A percentile compares a stretch with the other conserved stretches of the same genome.
These are phyloP conservation scores for Drosophila ficusphila DNA, from an alignment of 1,140 invertebrate species.

Conservation along the genomic window DNA sequence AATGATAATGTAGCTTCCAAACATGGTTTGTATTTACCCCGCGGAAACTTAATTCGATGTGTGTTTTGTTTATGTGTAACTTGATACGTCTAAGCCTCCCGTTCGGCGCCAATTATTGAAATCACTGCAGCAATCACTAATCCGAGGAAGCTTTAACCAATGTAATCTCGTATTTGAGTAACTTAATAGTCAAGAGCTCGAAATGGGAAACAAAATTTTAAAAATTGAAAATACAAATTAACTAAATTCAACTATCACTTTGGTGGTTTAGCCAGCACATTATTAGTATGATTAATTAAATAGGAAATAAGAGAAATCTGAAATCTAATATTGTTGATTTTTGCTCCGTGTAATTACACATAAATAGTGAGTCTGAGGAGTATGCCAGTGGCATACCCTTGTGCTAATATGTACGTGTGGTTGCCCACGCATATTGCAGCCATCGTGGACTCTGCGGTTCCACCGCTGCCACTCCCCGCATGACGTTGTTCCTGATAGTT, in stretches of 20 bases:
- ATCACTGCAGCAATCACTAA: background rate
- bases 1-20: constrained; percentile 5
- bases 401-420: constrained; percentile 50
- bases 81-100: too few species aligned
- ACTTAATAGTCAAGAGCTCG: too few species aligned
- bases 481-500: constrained; percentile 47
- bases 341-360: background rate
- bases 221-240: too few species aligned
- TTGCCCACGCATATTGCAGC: constrained; percentile 37
- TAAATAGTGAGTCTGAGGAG: background rate
- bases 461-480: background rate
- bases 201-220: too few species aligned
- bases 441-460: constrained; percentile 28
- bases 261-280: background rate
- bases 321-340: background rate
- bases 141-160: too few species aligned
- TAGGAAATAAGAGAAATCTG: too few species aligned
- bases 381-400: constrained; percentile 18
- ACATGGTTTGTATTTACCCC: background rate
- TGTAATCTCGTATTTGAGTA: too few species aligned
- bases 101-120: background rate
- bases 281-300: too few species aligned
- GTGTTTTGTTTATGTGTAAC: too few species aligned
- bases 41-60: background rate
- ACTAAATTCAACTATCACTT: background rate